Conservation (phyloP, 1,140 invertebrate genomes). For the Rhizoglyphus robini region DNA sequence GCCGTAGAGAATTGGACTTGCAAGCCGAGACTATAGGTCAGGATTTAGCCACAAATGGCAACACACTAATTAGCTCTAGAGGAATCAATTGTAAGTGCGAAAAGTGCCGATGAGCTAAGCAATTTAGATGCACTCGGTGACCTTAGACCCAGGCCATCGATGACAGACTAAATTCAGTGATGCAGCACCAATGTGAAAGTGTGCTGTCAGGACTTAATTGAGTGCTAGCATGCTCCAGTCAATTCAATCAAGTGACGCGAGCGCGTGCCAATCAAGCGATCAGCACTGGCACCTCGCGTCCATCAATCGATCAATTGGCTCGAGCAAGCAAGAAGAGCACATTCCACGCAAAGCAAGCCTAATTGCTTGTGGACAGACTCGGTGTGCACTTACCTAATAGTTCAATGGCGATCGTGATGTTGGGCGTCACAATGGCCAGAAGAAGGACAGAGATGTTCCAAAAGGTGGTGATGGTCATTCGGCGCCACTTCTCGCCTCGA, state of each 20-base stretch:
- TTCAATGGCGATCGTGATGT: slow-evolving; percentile 51
- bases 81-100: too few species aligned
- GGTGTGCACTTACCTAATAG: slow-evolving; percentile 38
- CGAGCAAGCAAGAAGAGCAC: background rate
- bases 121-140: background rate
- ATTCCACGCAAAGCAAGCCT: background rate
- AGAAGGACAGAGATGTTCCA: slow-evolving; percentile 47
- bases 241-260: background rate
- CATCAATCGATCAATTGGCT: too few species aligned
- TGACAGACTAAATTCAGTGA: too few species aligned
- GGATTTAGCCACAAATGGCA: too few species aligned
- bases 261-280: background rate
- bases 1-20: too few species aligned
- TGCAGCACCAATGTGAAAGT: too few species aligned
- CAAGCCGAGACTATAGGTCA: too few species aligned
- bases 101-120: too few species aligned
- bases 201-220: background rate
- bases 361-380: background rate
- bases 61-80: too few species aligned
- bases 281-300: background rate
- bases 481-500: slow-evolving; percentile 31
- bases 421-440: slow-evolving; percentile 47
- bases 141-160: background rate
- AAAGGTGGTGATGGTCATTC: slow-evolving; percentile 40
- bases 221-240: background rate